Evolutionary conservation across 92 coral and sea anemone genomes (phyloP), one percentile per base, ranked within the genome.

Genomic region (Scolanthus callimorphus): DNA sequence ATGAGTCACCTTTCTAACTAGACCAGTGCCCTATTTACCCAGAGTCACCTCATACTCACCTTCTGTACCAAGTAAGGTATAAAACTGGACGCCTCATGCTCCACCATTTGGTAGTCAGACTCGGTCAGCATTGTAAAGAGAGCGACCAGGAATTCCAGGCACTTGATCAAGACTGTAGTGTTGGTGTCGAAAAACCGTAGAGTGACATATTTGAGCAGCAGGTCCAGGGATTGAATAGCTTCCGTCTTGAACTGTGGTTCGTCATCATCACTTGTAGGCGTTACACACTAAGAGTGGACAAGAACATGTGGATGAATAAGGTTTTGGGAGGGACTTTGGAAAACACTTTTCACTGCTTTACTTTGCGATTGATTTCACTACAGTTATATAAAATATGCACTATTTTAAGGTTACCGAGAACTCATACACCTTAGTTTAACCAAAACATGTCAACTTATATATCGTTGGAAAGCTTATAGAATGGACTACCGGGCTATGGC

Each of bases 131-230:
- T 82, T 41, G 83, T 69, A 27, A 92, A 89, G 22, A 84, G 70
- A 2, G 88, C 79, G 48, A 79, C 82, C 51, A 92, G 82, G 73
- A 92, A 86, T 78, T 92, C 98, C 59, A 92, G 78, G 29, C 94
- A 84, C 64, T 92, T 92, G 63, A 92, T 90, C 9, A 92, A 81
- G 23, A 92, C 96, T 3, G 96, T 92, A 21, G 98, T 92, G 66
- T 92, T 92, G 57, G 98, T 88, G 73, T 92, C 98, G 57, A 88
- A 89, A 80, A 92, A 92, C 59, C 98, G 51, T 39, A 92, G 57
- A 0, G 98, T 92, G 28, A 86, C 82, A 82, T 96, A 92, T 63
- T 92, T 92, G 20, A 92, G 83, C 27, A 92, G 41, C 23, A 92
- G 55, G 61, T 92, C 98, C 3, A 83, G 67, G 8, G 85, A 80